Conservation (phyloP, 2,888 invertebrate species). For the Sinotaia quadrata region DNA sequence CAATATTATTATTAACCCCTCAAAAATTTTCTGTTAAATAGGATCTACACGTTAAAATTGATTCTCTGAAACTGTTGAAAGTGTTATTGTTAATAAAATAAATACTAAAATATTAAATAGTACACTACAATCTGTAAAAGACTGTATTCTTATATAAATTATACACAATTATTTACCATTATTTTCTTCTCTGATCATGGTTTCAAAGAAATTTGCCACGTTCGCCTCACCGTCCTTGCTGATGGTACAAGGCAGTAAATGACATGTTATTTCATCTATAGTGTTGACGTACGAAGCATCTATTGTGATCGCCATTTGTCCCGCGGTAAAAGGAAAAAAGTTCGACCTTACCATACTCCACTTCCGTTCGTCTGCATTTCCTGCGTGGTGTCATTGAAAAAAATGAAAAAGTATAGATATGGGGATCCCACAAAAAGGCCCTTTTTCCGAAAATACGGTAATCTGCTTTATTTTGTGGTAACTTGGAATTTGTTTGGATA, state of each 20-base stretch:
- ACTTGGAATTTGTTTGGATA: conserved; percentile 45
- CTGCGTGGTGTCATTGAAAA: not conserved
- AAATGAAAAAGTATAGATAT: conserved; percentile 43
- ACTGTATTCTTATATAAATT: no score
- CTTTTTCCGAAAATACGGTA: conserved; percentile 24
- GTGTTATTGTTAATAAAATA: no score
- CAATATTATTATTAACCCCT: no score
- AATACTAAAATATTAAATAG: no score
- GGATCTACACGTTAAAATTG: no score
- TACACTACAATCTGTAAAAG: no score
- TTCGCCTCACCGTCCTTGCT: conserved; percentile 51
- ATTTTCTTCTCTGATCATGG: conserved; percentile 37
- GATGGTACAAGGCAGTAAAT: conserved; percentile 54
- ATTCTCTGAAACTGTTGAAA: no score
- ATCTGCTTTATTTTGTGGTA: conserved; percentile 36
- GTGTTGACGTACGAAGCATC: conserved; percentile 24
- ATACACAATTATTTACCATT: conserved; percentile 55
- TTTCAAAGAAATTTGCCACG: conserved; percentile 48
- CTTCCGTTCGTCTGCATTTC: not conserved
- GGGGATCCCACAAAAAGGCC: conserved; percentile 30
- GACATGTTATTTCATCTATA: conserved; percentile 35
- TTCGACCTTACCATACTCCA: not conserved
- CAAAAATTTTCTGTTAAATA: no score
- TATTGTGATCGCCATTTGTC: conserved; percentile 37
- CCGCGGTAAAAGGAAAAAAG: not conserved